phyloP scores from a whole-genome alignment of 2,113 vertebrate species.

The Excalfactoria chinensis region DNA sequence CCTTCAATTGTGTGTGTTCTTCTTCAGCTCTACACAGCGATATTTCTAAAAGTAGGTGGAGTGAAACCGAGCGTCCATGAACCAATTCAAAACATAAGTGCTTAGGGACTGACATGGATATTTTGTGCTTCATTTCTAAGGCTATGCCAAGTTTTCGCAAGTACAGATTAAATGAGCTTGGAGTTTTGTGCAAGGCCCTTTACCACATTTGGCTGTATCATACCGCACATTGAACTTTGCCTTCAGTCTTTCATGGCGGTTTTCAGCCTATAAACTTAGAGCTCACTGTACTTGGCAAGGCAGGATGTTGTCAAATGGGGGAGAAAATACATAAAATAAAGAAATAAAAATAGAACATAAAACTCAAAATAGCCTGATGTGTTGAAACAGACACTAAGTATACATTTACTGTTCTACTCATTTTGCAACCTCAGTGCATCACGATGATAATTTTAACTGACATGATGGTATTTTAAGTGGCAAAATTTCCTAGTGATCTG shows the following conservation, averaged over 20 bases:
- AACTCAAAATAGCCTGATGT: not conserved
- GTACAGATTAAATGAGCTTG: rapidly evolving
- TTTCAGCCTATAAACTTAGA: not conserved
- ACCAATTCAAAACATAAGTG: not conserved
- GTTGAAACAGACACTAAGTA: not conserved
- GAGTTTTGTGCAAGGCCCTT: not conserved
- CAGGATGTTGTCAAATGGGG: not conserved
- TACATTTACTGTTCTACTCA: not conserved
- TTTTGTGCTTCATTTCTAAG: not conserved
- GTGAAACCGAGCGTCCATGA: not conserved
- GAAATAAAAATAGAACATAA: not conserved
- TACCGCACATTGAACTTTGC: not conserved
- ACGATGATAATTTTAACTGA: not conserved
- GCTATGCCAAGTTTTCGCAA: not conserved
- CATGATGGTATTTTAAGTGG: not conserved
- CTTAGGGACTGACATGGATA: rapidly evolving
- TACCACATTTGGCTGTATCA: not conserved
- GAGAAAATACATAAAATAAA: not conserved
- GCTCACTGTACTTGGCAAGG: not conserved
- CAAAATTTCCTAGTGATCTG: conserved; percentile 36
- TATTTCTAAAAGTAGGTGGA: not conserved
- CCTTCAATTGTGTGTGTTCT: not conserved
- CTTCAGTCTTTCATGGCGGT: not conserved
- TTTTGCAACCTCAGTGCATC: not conserved
- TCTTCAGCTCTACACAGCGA: not conserved